Percentiles rank a stretch among this genome's conserved stretches.
Conservation (phyloP, 2,888 invertebrate genomes). For the Itoplectis maculator region DNA sequence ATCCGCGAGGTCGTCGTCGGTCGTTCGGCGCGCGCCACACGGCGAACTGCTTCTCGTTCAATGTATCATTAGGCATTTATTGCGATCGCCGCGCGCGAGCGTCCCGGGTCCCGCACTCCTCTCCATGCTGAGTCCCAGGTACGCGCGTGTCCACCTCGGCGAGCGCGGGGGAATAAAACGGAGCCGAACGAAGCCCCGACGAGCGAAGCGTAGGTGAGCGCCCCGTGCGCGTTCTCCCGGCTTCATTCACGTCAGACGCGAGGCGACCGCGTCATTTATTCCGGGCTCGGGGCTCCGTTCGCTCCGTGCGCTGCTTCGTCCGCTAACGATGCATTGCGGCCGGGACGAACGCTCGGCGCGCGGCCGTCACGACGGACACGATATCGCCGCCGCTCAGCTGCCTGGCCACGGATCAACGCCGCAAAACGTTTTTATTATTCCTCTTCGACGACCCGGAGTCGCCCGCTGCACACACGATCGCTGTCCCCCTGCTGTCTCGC, state of each 20-base stretch:
- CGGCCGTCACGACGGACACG: slow-evolving; percentile 60
- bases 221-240: too few relatives aligned
- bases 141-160: slow-evolving; percentile 50
- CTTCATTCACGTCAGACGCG: slow-evolving; percentile 83
- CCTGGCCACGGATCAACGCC: slow-evolving; percentile 54
- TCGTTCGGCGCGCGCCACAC: slow-evolving; percentile 25
- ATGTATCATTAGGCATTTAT: slow-evolving; percentile 81
- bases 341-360: slow-evolving; percentile 64
- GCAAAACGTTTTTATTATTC: slow-evolving; percentile 57
- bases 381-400: slow-evolving; percentile 66
- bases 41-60: slow-evolving; percentile 66
- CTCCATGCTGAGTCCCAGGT: slow-evolving; percentile 44
- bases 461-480: slow-evolving; percentile 17
- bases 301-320: too few relatives aligned
- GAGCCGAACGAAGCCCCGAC: slow-evolving; percentile 43
- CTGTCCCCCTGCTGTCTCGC: too few relatives aligned
- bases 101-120: slow-evolving; percentile 49
- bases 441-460: slow-evolving; percentile 29
- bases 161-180: too few relatives aligned
- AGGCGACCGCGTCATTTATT: slow-evolving; percentile 82
- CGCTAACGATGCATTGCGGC: slow-evolving; percentile 82
- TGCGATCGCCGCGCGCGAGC: slow-evolving; percentile 73
- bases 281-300: slow-evolving; percentile 75
- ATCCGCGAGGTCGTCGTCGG: slow-evolving; percentile 55
- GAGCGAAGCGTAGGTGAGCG: slow-evolving; percentile 74